Evolutionary conservation across 1,140 invertebrate species (phyloP), one percentile per base, ranked within the genome.

Genomic region (Ostrea edulis): DNA sequence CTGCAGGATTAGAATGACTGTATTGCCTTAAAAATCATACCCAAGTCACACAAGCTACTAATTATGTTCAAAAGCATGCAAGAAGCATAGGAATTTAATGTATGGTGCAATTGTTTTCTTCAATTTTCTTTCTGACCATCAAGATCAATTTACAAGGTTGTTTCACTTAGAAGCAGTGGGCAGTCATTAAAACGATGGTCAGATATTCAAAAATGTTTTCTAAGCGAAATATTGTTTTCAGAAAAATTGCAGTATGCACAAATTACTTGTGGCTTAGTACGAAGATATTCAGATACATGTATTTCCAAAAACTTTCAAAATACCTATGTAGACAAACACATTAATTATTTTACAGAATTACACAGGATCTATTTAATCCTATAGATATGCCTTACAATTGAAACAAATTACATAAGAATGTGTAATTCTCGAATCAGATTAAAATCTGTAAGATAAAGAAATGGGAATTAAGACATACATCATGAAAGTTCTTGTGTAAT

Each of bases 21-120:
- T 77, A 25, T 29, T 77, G 68, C 25, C 68, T 77, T 77, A 77
- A 77, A 77, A 77, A 77, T 77, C 68, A 77, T 12, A 77, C 68
- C 29, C 14, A 77, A 77, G 68, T 77, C 68, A 77, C 68, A 77
- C 68, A 29, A 77, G 29, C 29, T 35, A 25, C 68, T 77, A 77
- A 77, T 77, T 77, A 77, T 35, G 12, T 35, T 77, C 14, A 77
- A 77, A 77, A 77, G 68, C 68, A 77, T 77, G 68, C 35, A 29
- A 77, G 12, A 12, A 8, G 22, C 4, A 77, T 77, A 35, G 68
- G 68, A 77, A 29, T 77, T 77, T 77, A 17, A 77, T 35, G 29
- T 77, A 44, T 2, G 68, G 8, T 77, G 3, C 11, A 11, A 77
- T 77, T 77, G 22, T 77, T 77, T 77, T 77, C 25, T 25, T 77